Evolutionary conservation across 1,140 invertebrate genomes (phyloP), one percentile per base, ranked within the genome.

Genomic region (Ostrea denselamellosa): DNA sequence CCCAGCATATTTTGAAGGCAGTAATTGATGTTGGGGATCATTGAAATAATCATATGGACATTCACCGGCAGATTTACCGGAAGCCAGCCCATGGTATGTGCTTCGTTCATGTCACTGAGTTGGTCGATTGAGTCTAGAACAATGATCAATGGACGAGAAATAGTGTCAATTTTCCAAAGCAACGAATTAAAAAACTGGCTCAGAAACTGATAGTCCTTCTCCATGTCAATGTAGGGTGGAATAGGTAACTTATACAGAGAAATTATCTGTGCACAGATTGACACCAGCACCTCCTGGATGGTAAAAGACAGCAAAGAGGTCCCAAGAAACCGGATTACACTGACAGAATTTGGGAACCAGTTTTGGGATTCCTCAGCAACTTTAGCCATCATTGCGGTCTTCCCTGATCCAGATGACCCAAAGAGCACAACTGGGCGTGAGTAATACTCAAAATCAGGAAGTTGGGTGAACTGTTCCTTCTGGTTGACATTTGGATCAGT

Each of bases 11-110:
- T 91, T 8, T 86, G 51, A n/a, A 93, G 86, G 34, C 89, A 90
- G 2, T 85, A 86, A 9, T 86, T 58, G 17, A 91, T 65, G 7
- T 90, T 90, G 22, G 93, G 90, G 25, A 94, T 65, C 56, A 93
- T 93, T 1, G 94, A 94, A 8, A 99, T 96, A 28, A 99, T 97
- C 90, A 99, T 97, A 87, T 90, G 87, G 44, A 93, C 91, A 85
- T 93, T 86, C 34, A 77, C 44, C 14, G 93, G 93, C n/a, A 94
- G 86, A 0, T 90, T 86, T 12, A 84, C 89, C 34, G 93, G 93
- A 9, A 94, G 62, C 94, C 94, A 94, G 65, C 89, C 86, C 83
- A 94, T 86, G 7, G 85, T 84, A 89, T 92, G 90, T 62, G 92
- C 92, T 84, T 92, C 87, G 53, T 93, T 90, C 71, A 56, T 84